These are phyloP conservation scores for Neolamprologus sp. DNA, from an alignment of 2,113 vertebrate species.

Conservation along the genomic window DNA sequence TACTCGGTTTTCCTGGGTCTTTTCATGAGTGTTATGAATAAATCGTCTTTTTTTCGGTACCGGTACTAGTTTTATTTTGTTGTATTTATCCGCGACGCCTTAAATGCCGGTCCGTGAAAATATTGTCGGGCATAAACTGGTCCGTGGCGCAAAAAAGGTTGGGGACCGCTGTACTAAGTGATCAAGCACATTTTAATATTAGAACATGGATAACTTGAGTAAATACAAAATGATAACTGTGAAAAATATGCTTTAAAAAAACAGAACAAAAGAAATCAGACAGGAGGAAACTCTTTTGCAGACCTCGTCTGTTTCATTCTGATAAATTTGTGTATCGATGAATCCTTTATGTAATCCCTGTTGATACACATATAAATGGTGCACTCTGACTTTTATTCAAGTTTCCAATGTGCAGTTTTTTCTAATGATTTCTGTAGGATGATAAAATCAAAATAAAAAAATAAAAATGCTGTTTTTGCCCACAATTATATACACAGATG, in stretches of 20 bases:
- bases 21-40: too few species aligned
- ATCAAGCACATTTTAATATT: background rate
- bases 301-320: background rate
- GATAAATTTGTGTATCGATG: rapidly evolving
- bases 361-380: background rate
- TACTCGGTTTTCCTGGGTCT: too few species aligned
- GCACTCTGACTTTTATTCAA: background rate
- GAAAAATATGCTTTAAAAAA: background rate
- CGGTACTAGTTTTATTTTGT: rapidly evolving
- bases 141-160: rapidly evolving
- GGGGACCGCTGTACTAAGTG: rapidly evolving
- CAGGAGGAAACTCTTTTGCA: background rate
- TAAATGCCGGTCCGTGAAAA: too few species aligned
- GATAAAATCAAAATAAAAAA: rapidly evolving
- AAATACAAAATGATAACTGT: background rate
- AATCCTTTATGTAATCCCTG: background rate
- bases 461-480: background rate
- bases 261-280: background rate
- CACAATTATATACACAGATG: background rate
- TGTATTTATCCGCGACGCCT: too few species aligned
- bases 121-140: too few species aligned
- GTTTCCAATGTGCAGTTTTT: background rate
- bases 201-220: background rate
- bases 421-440: background rate
- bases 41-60: too few species aligned